A percentile compares a stretch with the other conserved stretches of the same genome.
Conservation (phyloP, 2,113 vertebrate genomes). For the Austrofundulus limnaeus region DNA sequence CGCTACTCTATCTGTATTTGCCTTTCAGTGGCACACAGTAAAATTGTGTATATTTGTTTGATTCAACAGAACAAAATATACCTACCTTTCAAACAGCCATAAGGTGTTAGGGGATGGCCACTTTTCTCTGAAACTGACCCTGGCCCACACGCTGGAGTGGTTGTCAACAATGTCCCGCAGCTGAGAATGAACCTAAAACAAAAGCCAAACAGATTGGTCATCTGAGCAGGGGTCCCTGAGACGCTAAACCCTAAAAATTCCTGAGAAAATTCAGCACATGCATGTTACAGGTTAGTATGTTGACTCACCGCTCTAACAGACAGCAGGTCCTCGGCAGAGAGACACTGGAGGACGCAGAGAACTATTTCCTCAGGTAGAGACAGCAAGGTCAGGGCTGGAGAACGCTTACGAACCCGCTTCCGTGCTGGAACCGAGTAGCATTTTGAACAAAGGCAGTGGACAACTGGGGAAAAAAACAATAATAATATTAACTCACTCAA, state of each 20-base stretch:
- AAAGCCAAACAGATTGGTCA: not conserved
- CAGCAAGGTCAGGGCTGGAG: conserved; percentile 82
- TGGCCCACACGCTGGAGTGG: conserved; percentile 92
- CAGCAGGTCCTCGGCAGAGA: conserved; percentile 91
- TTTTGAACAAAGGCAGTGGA: conserved; percentile 93
- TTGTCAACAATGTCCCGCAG: conserved; percentile 90
- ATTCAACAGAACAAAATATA: conserved; percentile 56
- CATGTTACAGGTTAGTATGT: no score
- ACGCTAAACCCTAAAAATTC: no score
- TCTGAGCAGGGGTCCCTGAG: conserved; percentile 3
- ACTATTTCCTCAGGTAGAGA: conserved; percentile 91
- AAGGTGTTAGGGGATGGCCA: conserved; percentile 90
- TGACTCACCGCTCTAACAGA: conserved; percentile 89
- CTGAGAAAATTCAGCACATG: no score
- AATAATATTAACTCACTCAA: not conserved
- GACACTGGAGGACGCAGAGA: conserved; percentile 89
- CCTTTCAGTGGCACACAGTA: no score
- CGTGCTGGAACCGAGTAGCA: conserved; percentile 87
- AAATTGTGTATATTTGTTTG: not conserved
- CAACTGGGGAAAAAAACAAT: conserved; percentile 58
- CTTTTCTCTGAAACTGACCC: conserved; percentile 88
- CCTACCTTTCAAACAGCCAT: conserved; percentile 95
- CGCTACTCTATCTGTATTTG: no score
- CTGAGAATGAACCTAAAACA: conserved; percentile 88
- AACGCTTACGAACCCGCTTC: conserved; percentile 84